Conservation (phyloP, 2,113 vertebrate genomes). For the Picathartes gymnocephalus region DNA sequence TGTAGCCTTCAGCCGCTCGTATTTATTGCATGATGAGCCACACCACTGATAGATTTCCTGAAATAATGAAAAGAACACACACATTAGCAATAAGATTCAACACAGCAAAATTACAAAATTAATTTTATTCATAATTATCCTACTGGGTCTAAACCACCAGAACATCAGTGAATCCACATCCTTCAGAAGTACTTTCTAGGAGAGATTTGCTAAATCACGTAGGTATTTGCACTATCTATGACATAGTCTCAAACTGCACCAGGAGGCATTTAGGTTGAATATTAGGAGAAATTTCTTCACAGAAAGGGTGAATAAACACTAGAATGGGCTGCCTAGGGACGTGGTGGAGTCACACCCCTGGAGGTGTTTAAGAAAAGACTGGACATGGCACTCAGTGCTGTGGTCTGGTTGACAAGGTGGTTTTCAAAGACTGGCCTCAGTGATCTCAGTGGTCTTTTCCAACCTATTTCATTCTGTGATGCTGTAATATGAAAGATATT, state of each 20-base stretch:
- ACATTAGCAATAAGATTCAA: neutral
- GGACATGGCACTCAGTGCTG: neutral
- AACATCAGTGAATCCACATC: neutral
- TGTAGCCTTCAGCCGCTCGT: conserved; percentile 83
- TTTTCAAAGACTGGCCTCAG: neutral
- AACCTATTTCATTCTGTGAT: neutral
- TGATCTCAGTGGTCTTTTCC: neutral
- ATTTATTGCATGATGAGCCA: conserved; percentile 86
- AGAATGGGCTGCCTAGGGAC: neutral
- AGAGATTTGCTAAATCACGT: neutral
- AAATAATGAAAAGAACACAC: neutral
- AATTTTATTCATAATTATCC: neutral
- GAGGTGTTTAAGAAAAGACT: neutral
- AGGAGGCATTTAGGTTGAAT: neutral
- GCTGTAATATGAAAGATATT: neutral
- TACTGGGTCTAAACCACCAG: neutral
- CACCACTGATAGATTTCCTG: conserved; percentile 93
- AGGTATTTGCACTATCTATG: neutral
- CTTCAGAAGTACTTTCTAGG: neutral
- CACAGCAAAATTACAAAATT: neutral
- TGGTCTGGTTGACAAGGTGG: neutral
- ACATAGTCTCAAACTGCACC: neutral
- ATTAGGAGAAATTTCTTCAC: neutral
- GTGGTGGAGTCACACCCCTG: neutral
- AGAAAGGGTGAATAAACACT: neutral